Evolutionary conservation across 2,797 vertebrate species (phyloP).

Genomic region (Pseudotriccus pelzelni): DNA sequence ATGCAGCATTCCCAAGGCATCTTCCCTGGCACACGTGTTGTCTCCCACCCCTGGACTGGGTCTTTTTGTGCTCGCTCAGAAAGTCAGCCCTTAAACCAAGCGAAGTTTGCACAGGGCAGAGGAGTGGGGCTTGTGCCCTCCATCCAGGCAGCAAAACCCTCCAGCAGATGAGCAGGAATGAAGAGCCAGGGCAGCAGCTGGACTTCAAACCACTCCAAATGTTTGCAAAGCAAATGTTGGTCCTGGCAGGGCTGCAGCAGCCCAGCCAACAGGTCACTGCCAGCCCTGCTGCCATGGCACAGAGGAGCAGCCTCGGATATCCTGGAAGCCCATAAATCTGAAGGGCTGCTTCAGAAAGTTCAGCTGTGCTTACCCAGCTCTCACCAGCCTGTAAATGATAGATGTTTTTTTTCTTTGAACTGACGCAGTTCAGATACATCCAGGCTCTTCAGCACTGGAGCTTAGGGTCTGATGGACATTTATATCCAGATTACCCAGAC

Average conservation of each 20-base stretch:
- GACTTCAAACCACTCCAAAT: not conserved
- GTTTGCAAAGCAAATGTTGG: not conserved
- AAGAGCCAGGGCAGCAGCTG: not conserved
- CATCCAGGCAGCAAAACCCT: not conserved
- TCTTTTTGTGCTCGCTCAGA: not conserved
- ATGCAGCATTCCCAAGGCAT: not conserved
- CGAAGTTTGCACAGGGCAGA: not conserved
- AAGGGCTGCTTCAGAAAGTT: not conserved
- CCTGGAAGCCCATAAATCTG: not conserved
- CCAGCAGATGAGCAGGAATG: not conserved
- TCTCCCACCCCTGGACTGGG: rapidly evolving
- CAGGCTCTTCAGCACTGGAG: not conserved
- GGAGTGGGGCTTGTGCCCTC: rapidly evolving
- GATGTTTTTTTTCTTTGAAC: not conserved
- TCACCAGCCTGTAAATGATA: not conserved
- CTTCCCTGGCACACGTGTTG: not conserved
- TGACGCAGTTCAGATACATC: not conserved
- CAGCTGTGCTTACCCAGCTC: not conserved
- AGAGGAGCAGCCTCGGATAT: not conserved
- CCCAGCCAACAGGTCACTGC: not conserved
- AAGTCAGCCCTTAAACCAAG: not conserved
- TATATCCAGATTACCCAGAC: not conserved
- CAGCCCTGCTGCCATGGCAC: not conserved
- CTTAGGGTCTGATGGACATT: not conserved
- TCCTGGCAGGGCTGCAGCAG: not conserved